Evolutionary conservation across 1,140 invertebrate genomes (phyloP), one percentile per base, ranked within the genome.

Genomic region (Gerris buenoi): DNA sequence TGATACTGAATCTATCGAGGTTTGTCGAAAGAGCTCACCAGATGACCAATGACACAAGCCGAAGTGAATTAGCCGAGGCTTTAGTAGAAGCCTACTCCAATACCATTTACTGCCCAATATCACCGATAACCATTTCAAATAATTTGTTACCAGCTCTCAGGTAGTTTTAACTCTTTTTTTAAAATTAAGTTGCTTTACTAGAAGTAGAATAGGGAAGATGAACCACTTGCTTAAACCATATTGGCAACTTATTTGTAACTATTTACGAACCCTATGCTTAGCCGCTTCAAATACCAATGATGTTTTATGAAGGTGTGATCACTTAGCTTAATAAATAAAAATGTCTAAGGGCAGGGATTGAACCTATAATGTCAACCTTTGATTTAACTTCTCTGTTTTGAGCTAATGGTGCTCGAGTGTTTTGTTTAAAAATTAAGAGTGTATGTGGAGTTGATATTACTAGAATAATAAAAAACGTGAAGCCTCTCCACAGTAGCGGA

Each of bases 21-120:
- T 46, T 10, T 18, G 33, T 46, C 5, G 33, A 46, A 10, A 46
- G 18, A 18, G 5, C 18, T 5, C 5, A 18, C 72, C 81, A 84
- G 66, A 72, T 78, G 59, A 73, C 73, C 10, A 81, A 81, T 71
- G 81, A 84, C 70, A 79, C 77, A 2, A 78, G 80, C 60, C 82
- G 81, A 71, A 73, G 78, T 26, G 84, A 86, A 69, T 76, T 88
- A 25, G 80, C 82, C 5, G 74, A 81, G 29, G 82, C 83, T 61
- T 73, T 88, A 25, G 79, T 88, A 46, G 86, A 88, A 70, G 83
- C 85, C 0, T 88, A 85, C 71, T 85, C 83, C 18, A 81, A 84
- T 62, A 75, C 70, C 25, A 82, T 86, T 26, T 87, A 86, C 72
- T 86, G 84, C 68, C 76, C 79, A 3, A 71, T 84, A 27, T 81